These are phyloP conservation scores for Nomada ferruginata DNA, from an alignment of 2,888 invertebrate species.

Conservation along the genomic window DNA sequence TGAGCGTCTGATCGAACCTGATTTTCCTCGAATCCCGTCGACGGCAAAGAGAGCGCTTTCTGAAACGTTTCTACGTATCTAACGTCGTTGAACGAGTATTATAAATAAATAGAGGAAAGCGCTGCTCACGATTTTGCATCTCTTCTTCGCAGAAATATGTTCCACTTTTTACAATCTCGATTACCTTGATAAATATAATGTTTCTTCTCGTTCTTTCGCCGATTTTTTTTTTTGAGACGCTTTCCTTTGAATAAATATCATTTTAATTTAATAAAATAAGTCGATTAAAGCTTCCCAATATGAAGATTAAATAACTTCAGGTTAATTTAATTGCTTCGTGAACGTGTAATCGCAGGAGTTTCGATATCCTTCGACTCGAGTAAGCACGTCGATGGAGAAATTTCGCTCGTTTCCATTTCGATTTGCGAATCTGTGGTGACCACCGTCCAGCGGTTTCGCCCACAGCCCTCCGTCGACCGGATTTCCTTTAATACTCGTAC, in stretches of 20 bases:
- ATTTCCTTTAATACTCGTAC: slow-evolving; percentile 40
- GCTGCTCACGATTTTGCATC: slow-evolving; percentile 12
- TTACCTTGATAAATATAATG: neutral
- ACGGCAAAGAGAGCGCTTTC: slow-evolving; percentile 38
- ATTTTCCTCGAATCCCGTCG: slow-evolving; percentile 23
- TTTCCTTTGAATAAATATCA: slow-evolving; percentile 43
- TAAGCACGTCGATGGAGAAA: slow-evolving; percentile 5
- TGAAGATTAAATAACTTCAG: neutral
- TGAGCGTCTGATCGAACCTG: slow-evolving; percentile 20
- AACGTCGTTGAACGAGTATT: slow-evolving; percentile 16
- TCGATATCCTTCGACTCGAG: slow-evolving; percentile 2
- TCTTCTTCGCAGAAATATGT: neutral
- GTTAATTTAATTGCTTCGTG: neutral
- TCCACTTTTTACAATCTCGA: neutral
- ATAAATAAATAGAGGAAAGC: slow-evolving; percentile 49
- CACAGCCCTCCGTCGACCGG: slow-evolving; percentile 52
- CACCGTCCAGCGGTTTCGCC: slow-evolving; percentile 72
- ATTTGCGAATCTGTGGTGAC: slow-evolving; percentile 46
- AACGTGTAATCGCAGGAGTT: neutral
- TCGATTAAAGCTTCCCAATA: slow-evolving; percentile 25
- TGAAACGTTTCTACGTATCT: slow-evolving; percentile 24
- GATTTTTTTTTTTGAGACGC: neutral
- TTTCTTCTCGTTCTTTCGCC: neutral
- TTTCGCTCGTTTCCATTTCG: slow-evolving; percentile 55
- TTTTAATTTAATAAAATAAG: slow-evolving; percentile 33